Conservation (phyloP, 2,113 vertebrate genomes). For the Pyrgilauda ruficollis region DNA sequence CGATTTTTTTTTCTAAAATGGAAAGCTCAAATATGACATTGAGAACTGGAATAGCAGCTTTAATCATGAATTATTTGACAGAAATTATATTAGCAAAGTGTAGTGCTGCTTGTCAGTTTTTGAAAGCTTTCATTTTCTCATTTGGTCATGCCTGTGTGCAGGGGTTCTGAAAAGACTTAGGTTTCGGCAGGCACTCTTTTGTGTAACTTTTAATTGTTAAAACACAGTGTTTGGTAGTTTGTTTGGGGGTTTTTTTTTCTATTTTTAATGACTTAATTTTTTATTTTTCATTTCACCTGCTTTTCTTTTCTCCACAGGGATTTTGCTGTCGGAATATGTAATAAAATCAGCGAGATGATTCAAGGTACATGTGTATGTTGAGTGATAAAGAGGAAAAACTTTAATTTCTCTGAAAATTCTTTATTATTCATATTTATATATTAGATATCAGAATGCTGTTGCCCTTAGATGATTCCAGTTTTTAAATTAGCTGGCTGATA, state of each 20-base stretch:
- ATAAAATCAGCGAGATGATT: slow-evolving; percentile 99
- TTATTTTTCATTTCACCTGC: not conserved
- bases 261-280: not conserved
- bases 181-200: not conserved
- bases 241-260: not conserved
- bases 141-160: not conserved
- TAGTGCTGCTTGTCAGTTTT: not conserved
- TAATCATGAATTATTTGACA: not conserved
- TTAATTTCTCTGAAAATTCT: not conserved
- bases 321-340: slow-evolving; percentile 98
- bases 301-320: slow-evolving; percentile 79
- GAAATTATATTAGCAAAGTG: not conserved
- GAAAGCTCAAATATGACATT: not conserved
- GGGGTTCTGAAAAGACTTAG: not conserved
- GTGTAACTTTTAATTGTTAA: not conserved
- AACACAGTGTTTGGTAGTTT: not conserved
- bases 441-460: not conserved
- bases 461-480: not conserved
- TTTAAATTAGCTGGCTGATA: not conserved
- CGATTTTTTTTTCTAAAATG: not conserved
- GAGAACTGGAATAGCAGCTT: not conserved
- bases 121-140: not conserved
- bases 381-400: not conserved
- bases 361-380: slow-evolving; percentile 81
- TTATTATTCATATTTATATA: not conserved